phyloP scores from a whole-genome alignment of 2,113 vertebrate genomes.

The Uropsilus gracilis region DNA sequence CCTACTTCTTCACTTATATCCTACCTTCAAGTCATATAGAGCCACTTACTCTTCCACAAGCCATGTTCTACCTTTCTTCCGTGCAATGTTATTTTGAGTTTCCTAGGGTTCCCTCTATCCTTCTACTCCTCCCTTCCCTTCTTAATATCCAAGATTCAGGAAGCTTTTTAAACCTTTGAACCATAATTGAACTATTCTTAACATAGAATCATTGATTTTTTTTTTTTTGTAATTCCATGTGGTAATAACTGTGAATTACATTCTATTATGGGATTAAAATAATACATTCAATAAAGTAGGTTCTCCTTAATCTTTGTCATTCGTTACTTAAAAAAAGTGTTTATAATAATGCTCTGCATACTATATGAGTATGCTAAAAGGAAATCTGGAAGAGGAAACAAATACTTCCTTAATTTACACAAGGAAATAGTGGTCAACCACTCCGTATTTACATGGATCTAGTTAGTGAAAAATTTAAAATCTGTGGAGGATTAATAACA shows the following conservation, averaged over 20 bases:
- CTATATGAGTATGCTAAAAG: neutral
- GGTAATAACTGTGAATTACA: neutral
- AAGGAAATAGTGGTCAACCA: neutral
- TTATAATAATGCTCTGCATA: neutral
- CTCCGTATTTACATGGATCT: neutral
- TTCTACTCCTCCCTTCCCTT: neutral
- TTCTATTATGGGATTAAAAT: neutral
- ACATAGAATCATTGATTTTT: neutral
- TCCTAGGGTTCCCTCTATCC: neutral
- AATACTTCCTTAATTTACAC: neutral
- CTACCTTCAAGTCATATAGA: neutral
- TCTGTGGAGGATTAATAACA: constrained; percentile 4
- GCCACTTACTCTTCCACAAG: neutral
- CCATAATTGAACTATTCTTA: neutral
- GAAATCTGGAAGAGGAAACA: neutral
- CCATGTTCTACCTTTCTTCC: neutral
- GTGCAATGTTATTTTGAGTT: neutral
- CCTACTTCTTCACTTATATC: neutral
- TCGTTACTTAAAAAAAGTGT: neutral
- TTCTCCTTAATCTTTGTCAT: neutral
- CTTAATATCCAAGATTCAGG: neutral
- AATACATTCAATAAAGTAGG: neutral
- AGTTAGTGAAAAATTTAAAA: neutral
- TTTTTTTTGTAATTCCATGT: neutral
- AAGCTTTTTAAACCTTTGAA: neutral